Percentiles rank a stretch among this genome's conserved stretches.
Evolutionary conservation across 1,140 invertebrate species (phyloP).

Genomic region (Bombus fervidus): DNA sequence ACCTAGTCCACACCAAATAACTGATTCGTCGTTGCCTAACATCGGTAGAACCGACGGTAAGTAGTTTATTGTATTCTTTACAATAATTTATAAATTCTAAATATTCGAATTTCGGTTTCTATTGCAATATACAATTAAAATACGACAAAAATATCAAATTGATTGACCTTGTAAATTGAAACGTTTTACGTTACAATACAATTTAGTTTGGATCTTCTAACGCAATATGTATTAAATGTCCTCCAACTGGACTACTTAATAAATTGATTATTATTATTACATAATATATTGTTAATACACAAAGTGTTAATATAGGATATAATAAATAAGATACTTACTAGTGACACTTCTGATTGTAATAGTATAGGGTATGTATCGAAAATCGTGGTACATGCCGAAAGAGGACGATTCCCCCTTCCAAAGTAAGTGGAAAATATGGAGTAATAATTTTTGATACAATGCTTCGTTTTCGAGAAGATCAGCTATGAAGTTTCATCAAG

Average conservation of each 20-base stretch:
- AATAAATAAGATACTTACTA: not conserved
- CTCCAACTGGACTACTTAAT: not conserved
- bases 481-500: no score
- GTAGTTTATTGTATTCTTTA: not conserved
- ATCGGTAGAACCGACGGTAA: slow-evolving; percentile 58
- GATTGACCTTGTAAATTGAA: not conserved
- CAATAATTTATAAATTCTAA: not conserved
- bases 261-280: not conserved
- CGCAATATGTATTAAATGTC: not conserved
- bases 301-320: not conserved
- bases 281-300: not conserved
- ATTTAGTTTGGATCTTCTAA: not conserved
- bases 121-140: not conserved
- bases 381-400: no score
- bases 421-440: no score
- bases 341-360: no score
- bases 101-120: not conserved
- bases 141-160: not conserved
- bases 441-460: no score
- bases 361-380: no score
- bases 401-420: no score
- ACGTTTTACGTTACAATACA: not conserved
- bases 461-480: no score
- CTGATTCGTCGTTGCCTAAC: slow-evolving; percentile 60
- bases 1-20: slow-evolving; percentile 52